These are phyloP conservation scores for Tarsius wallacei DNA, from an alignment of 2,797 vertebrate species.

Conservation along the genomic window DNA sequence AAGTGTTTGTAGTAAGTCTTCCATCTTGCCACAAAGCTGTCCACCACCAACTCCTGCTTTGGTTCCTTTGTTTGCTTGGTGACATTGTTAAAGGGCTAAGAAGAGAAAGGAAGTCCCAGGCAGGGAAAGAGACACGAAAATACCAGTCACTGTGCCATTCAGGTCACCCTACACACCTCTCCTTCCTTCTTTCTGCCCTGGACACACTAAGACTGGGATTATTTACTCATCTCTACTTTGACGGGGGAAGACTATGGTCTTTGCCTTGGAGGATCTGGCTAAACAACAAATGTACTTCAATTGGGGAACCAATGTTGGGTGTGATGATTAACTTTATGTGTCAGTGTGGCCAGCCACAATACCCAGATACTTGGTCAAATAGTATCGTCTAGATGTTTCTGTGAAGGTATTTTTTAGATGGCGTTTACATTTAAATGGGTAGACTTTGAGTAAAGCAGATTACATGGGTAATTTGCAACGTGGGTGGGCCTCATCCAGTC, in stretches of 20 bases:
- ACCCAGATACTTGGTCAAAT: no score
- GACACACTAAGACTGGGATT: neutral
- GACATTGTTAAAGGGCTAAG: neutral
- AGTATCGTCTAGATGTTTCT: neutral
- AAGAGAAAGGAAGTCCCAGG: neutral
- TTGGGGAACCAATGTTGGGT: neutral
- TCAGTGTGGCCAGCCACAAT: neutral
- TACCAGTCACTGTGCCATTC: neutral
- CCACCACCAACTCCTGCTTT: neutral
- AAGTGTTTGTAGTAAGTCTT: neutral
- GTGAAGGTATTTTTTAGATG: neutral
- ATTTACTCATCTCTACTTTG: slow-evolving; percentile 8
- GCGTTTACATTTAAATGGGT: slow-evolving; percentile 38
- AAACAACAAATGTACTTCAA: neutral
- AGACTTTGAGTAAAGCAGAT: slow-evolving; percentile 36
- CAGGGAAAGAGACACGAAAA: neutral
- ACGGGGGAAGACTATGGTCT: neutral
- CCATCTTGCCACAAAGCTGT: neutral
- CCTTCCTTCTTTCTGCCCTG: neutral
- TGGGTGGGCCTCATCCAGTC: neutral
- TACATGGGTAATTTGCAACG: neutral
- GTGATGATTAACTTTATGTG: neutral
- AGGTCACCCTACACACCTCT: neutral
- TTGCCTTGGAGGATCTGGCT: neutral
- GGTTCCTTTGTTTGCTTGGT: neutral